A percentile compares a stretch with the other conserved stretches of the same genome.
These are phyloP conservation scores for Heterotis niloticus DNA, from an alignment of 2,113 vertebrate genomes.

Conservation along the genomic window DNA sequence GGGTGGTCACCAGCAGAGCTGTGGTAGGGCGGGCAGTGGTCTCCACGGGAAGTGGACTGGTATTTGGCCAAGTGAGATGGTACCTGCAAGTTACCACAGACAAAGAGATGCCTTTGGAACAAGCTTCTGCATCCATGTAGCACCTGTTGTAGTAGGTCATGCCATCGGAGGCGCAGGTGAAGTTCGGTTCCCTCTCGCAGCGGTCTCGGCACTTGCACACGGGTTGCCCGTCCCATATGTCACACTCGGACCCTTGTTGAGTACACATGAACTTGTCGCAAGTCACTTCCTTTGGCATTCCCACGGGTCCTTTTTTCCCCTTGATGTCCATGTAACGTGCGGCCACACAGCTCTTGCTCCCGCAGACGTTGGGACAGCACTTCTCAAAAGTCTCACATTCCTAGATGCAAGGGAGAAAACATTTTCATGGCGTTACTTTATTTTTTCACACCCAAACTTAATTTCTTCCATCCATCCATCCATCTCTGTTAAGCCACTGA, in stretches of 20 bases:
- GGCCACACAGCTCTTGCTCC: slow-evolving; percentile 86
- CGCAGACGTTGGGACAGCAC: slow-evolving; percentile 95
- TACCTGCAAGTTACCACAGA: slow-evolving; percentile 84
- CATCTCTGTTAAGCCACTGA: no score
- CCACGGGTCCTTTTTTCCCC: slow-evolving; percentile 73
- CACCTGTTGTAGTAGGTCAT: slow-evolving; percentile 98
- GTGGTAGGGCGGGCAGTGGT: slow-evolving; percentile 71
- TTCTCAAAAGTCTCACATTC: slow-evolving; percentile 92
- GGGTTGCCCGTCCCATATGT: slow-evolving; percentile 90
- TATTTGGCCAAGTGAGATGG: slow-evolving; percentile 85
- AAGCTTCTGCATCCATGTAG: slow-evolving; percentile 97
- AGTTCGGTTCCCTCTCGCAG: slow-evolving; percentile 91
- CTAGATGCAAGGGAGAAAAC: slow-evolving; percentile 53
- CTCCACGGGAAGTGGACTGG: slow-evolving; percentile 71
- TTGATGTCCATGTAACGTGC: slow-evolving; percentile 78
- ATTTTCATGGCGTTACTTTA: no score
- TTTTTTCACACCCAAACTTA: no score
- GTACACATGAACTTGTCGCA: slow-evolving; percentile 87
- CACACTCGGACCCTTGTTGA: slow-evolving; percentile 92
- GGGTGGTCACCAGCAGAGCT: slow-evolving; percentile 66
- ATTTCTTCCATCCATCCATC: no score
- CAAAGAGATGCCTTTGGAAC: slow-evolving; percentile 83
- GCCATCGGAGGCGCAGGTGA: slow-evolving; percentile 92
- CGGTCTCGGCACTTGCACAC: slow-evolving; percentile 91
- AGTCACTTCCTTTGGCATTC: slow-evolving; percentile 80